Percentiles rank a stretch among this genome's conserved stretches.
Evolutionary conservation across 2,797 vertebrate genomes (phyloP).

Genomic region (Coranthus polyacanthus): DNA sequence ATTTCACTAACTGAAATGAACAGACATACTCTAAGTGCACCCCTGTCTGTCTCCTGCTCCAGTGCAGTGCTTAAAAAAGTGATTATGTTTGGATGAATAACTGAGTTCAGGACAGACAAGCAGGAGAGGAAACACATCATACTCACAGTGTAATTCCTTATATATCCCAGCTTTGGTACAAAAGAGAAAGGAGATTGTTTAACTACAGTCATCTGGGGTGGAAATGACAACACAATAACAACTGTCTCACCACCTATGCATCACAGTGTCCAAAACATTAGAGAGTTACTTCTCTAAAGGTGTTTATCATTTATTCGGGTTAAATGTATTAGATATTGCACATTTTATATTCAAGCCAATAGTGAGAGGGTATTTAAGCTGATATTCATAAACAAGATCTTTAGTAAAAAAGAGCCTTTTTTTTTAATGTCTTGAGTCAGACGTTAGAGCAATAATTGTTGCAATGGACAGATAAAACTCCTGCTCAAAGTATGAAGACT

Average conservation of each 20-base stretch:
- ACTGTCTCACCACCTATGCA: constrained; percentile 25
- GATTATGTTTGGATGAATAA: constrained; percentile 82
- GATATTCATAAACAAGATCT: constrained; percentile 24
- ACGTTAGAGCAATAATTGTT: constrained; percentile 20
- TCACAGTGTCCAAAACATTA: constrained; percentile 28
- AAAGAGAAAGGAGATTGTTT: constrained; percentile 85
- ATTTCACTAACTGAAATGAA: constrained; percentile 69
- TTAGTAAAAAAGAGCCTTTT: constrained; percentile 18
- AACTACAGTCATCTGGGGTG: constrained; percentile 70
- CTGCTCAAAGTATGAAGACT: constrained; percentile 12
- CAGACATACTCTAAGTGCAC: constrained; percentile 67
- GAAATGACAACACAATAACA: constrained; percentile 62
- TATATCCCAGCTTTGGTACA: constrained; percentile 87
- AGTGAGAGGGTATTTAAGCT: too few species aligned
- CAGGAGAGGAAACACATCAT: constrained; percentile 81
- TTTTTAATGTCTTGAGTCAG: constrained; percentile 15
- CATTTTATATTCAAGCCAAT: constrained; percentile 40
- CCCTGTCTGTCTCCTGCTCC: constrained; percentile 57
- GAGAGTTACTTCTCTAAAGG: constrained; percentile 10
- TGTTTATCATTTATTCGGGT: constrained; percentile 32
- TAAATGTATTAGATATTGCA: constrained; percentile 19
- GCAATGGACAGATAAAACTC: constrained; percentile 2
- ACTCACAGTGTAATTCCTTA: constrained; percentile 88
- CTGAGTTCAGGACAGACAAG: constrained; percentile 84
- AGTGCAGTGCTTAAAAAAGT: constrained; percentile 76